A percentile compares a stretch with the other conserved stretches of the same genome.
These are phyloP conservation scores for Galeruca laticollis DNA, from an alignment of 2,888 invertebrate genomes.

Conservation along the genomic window DNA sequence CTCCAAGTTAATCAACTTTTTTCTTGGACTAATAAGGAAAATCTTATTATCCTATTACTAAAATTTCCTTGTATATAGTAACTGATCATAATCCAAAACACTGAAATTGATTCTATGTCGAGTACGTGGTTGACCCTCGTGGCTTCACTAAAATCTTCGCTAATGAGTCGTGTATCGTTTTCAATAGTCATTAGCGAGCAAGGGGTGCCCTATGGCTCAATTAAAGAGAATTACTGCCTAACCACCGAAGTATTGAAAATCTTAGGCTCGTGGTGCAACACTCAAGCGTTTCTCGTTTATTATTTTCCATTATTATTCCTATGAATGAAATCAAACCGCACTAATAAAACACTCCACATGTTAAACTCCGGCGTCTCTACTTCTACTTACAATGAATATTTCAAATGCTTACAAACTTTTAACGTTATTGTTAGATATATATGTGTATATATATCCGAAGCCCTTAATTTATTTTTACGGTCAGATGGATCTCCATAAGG, in stretches of 20 bases:
- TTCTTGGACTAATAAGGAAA: no score
- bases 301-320: conserved; percentile 36
- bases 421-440: conserved; percentile 13
- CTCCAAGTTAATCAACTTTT: no score
- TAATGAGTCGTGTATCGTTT: conserved; percentile 61
- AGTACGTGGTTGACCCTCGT: conserved; percentile 9
- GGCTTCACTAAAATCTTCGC: conserved; percentile 34
- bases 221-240: conserved; percentile 58
- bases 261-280: conserved; percentile 49
- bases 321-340: conserved; percentile 36
- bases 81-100: background rate
- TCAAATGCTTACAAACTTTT: conserved; percentile 35
- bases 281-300: conserved; percentile 53
- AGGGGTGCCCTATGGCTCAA: conserved; percentile 57
- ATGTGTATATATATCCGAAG: background rate
- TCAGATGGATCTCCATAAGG: conserved; percentile 2
- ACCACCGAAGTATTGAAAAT: conserved; percentile 45
- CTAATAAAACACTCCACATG: conserved; percentile 32
- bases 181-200: conserved; percentile 63
- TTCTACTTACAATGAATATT: conserved; percentile 24
- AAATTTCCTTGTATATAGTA: no score
- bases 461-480: conserved; percentile 16
- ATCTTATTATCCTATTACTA: no score
- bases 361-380: conserved; percentile 4
- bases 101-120: background rate